Evolutionary conservation across 2,113 vertebrate genomes (phyloP), one percentile per base, ranked within the genome.

Genomic region (Salminus brasiliensis): DNA sequence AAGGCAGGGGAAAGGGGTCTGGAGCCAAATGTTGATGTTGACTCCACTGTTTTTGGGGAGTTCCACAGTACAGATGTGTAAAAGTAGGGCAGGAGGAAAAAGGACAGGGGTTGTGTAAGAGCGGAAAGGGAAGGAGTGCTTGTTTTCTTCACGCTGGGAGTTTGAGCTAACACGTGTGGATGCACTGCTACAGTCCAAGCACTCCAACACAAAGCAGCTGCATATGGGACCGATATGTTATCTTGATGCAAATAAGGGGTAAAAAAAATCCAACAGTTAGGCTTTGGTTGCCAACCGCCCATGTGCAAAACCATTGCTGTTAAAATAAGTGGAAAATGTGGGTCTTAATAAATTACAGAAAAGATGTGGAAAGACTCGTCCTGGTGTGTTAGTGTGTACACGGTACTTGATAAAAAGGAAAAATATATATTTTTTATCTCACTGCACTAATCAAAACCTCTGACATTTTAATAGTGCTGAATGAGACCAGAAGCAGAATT

Each of bases 61-160:
- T 87, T 83, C 74, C 84, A 80, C 59, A 53, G 83, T 77, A 83
- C 89, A 87, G 89, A 88, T 91, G 88, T 88, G 76, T 79, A 81
- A 86, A 87, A 86, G 78, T 83, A 81, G 82, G 83, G 71, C 63
- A 55, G 72, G 72, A 65, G 53, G 84, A 43, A 83, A 81, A 76
- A 82, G 80, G 83, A 70, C 66, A 81, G 29, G 30, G 60, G 60
- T 89, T 92, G 85, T 76, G 87, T 68, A 91, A 89, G 52, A 68
- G 7, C 71, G 76, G 30, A 83, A 81, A 74, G 85, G 32, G 73
- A 82, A 65, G 27, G 39, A 69, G 69, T 32, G 57, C 73, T 87
- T 79, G 81, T 78, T 76, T 87, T 84, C 81, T 83, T 74, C 75
- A 36, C 55, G 62, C 70, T 43, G 21, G 12, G 74, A 55, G 70